Conservation (phyloP, 1,140 invertebrate genomes). For the Bombus picipes region DNA sequence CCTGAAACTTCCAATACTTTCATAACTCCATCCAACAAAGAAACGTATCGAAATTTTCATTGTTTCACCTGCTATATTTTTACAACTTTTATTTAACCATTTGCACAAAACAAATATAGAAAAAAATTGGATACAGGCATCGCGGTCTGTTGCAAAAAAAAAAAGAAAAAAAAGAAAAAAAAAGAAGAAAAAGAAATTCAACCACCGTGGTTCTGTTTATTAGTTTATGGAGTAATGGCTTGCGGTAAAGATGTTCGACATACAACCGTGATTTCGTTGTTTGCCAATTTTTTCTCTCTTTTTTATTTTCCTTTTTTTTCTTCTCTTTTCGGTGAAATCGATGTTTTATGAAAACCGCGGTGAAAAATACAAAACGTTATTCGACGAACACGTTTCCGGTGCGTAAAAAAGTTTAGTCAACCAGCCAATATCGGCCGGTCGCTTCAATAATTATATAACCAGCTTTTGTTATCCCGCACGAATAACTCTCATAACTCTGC, state of each 20-base stretch:
- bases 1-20: neutral
- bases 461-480: neutral
- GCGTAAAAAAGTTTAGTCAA: constrained; percentile 1
- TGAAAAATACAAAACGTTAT: constrained; percentile 8
- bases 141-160: neutral
- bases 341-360: neutral
- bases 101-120: neutral
- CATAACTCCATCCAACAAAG: neutral
- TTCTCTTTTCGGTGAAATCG: neutral
- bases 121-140: neutral
- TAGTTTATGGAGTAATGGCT: constrained; percentile 54
- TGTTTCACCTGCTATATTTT: neutral
- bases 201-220: constrained; percentile 33
- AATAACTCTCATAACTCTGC: neutral
- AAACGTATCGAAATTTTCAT: neutral
- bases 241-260: constrained; percentile 14
- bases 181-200: neutral
- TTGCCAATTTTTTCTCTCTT: neutral
- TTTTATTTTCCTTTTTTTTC: too few relatives aligned
- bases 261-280: constrained; percentile 45
- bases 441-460: constrained; percentile 11
- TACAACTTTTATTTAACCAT: neutral
- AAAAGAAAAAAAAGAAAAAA: too few relatives aligned
- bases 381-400: constrained; percentile 20
- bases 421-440: neutral